These are phyloP conservation scores for Heloderma charlesbogerti DNA, from an alignment of 2,113 vertebrate genomes.

Conservation along the genomic window DNA sequence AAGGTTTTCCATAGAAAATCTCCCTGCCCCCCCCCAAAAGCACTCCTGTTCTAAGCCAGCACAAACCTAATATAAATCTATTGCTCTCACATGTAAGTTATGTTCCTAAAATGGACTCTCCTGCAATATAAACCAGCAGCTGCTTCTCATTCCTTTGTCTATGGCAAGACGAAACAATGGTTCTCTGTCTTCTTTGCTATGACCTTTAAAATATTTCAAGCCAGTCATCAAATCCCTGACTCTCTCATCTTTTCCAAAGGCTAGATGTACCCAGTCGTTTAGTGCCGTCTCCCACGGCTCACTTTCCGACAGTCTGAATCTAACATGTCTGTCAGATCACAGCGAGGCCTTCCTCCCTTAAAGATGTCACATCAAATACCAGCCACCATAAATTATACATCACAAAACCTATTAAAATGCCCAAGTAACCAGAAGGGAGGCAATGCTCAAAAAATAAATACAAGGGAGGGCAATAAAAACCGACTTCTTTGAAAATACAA, in stretches of 20 bases:
- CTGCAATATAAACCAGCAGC: neutral
- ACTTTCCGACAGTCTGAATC: neutral
- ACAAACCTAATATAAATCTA: neutral
- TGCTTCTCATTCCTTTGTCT: neutral
- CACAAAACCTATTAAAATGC: conserved; percentile 25
- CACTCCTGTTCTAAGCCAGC: neutral
- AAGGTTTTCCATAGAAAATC: neutral
- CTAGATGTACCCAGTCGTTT: neutral
- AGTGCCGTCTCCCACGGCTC: too few species aligned
- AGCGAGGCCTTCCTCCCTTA: neutral
- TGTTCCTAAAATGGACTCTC: neutral
- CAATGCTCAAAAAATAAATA: neutral
- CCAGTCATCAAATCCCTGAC: neutral
- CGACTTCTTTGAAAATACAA: neutral
- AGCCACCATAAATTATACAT: conserved; percentile 28
- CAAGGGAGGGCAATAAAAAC: neutral
- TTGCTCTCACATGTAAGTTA: neutral
- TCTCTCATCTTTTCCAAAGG: conserved; percentile 3
- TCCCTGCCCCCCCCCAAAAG: neutral
- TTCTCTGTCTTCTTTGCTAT: neutral
- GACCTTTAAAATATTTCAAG: conserved; percentile 5
- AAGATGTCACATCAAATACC: conserved; percentile 16
- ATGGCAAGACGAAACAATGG: neutral
- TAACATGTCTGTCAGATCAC: neutral
- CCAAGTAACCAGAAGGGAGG: neutral